Conservation (phyloP, 2,113 vertebrate species). For the Lanius collurio region DNA sequence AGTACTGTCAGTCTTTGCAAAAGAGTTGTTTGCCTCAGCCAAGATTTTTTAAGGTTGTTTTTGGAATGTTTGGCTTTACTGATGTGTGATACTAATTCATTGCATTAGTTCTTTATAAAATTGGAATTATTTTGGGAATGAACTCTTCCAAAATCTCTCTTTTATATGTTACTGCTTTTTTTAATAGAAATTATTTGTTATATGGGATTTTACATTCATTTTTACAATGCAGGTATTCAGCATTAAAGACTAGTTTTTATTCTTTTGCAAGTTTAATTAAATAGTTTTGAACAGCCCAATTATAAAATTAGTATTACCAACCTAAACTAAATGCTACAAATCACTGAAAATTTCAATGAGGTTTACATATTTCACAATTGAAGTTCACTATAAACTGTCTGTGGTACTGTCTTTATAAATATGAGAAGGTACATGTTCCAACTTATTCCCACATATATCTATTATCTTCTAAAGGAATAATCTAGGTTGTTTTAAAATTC, state of each 20-base stretch:
- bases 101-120: not conserved
- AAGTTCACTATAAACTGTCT: not conserved
- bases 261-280: not conserved
- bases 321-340: not conserved
- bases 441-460: not conserved
- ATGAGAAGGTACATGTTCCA: not conserved
- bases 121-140: not conserved
- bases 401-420: not conserved
- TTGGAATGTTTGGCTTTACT: not conserved
- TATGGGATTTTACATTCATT: not conserved
- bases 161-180: not conserved
- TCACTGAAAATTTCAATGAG: not conserved
- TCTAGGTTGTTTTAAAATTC: not conserved
- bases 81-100: not conserved
- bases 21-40: not conserved
- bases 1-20: not conserved
- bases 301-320: not conserved
- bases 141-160: not conserved
- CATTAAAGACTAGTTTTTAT: not conserved
- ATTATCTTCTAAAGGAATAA: not conserved
- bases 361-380: not conserved
- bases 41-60: not conserved
- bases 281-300: not conserved
- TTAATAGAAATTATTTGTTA: not conserved
- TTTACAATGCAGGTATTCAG: not conserved